Percentiles rank a stretch among this genome's conserved stretches.
Evolutionary conservation across 2,113 vertebrate genomes (phyloP).

Genomic region (Pterocles orientalis): DNA sequence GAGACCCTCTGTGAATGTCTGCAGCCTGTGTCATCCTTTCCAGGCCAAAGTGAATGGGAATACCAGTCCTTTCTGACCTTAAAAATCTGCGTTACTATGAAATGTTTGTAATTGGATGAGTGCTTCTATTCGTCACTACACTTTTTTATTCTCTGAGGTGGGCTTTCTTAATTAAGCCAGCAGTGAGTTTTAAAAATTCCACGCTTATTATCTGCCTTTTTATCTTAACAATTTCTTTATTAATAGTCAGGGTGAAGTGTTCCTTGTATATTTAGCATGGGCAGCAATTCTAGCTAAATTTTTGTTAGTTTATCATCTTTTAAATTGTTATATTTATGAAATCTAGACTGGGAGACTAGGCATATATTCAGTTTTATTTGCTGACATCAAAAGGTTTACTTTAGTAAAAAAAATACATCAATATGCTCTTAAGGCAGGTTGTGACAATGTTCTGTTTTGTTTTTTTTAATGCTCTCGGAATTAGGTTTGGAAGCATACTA

Average conservation of each 20-base stretch:
- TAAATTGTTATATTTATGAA: not conserved
- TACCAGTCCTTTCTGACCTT: not conserved
- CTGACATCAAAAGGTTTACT: not conserved
- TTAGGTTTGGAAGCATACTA: not conserved
- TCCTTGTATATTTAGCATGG: not conserved
- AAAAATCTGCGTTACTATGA: not conserved
- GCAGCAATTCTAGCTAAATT: not conserved
- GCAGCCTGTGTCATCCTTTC: not conserved
- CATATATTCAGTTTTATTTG: not conserved
- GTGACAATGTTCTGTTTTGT: not conserved
- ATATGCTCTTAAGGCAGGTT: accelerated
- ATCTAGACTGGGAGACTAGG: not conserved
- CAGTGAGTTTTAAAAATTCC: not conserved
- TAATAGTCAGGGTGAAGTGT: not conserved
- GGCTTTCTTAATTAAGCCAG: not conserved
- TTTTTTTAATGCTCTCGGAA: not conserved
- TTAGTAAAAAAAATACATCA: not conserved
- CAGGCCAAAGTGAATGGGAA: not conserved
- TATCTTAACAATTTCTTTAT: not conserved
- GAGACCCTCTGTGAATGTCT: not conserved
- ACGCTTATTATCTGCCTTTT: not conserved
- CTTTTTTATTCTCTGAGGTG: not conserved
- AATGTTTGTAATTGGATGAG: not conserved
- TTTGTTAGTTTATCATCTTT: not conserved
- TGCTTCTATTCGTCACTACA: not conserved